Percentiles rank a stretch among this genome's conserved stretches.
These are phyloP conservation scores for Danionella dracula DNA, from an alignment of 2,797 vertebrate genomes.

Conservation along the genomic window DNA sequence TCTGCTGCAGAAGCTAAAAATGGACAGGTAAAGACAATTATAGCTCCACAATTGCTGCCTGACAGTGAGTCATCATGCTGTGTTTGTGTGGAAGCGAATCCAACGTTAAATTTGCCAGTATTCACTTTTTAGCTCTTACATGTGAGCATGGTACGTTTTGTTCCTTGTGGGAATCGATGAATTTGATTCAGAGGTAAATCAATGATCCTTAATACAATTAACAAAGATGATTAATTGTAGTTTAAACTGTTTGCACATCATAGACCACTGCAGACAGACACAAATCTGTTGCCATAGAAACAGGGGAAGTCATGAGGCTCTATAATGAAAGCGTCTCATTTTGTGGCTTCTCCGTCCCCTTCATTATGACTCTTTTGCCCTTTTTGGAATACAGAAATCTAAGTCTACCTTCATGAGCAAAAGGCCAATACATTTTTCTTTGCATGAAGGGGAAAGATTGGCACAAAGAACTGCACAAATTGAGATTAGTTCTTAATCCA, in stretches of 20 bases:
- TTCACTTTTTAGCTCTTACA: constrained; percentile 24
- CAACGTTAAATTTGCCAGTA: constrained; percentile 4
- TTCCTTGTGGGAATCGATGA: constrained; percentile 1
- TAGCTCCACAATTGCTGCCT: constrained; percentile 61
- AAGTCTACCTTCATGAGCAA: constrained; percentile 21
- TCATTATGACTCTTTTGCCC: constrained; percentile 8
- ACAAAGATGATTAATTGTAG: constrained; percentile 34
- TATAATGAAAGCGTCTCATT: constrained; percentile 34
- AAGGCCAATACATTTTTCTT: constrained; percentile 6
- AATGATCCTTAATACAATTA: constrained; percentile 33
- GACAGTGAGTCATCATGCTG: constrained; percentile 55
- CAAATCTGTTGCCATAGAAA: constrained; percentile 45
- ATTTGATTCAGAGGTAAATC: constrained; percentile 21
- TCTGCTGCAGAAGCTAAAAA: constrained; percentile 57
- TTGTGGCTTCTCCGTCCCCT: constrained; percentile 23
- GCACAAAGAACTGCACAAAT: neutral
- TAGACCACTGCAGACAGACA: constrained; percentile 11
- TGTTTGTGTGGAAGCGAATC: constrained; percentile 6
- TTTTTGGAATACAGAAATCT: constrained; percentile 32
- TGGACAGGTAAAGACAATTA: constrained; percentile 58
- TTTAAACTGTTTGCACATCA: constrained; percentile 21
- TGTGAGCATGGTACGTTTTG: neutral
- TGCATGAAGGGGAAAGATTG: neutral
- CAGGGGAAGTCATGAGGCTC: constrained; percentile 1
- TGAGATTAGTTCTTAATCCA: no score